These are phyloP conservation scores for Leguminivora glycinivorella DNA, from an alignment of 1,140 invertebrate genomes.

Conservation along the genomic window DNA sequence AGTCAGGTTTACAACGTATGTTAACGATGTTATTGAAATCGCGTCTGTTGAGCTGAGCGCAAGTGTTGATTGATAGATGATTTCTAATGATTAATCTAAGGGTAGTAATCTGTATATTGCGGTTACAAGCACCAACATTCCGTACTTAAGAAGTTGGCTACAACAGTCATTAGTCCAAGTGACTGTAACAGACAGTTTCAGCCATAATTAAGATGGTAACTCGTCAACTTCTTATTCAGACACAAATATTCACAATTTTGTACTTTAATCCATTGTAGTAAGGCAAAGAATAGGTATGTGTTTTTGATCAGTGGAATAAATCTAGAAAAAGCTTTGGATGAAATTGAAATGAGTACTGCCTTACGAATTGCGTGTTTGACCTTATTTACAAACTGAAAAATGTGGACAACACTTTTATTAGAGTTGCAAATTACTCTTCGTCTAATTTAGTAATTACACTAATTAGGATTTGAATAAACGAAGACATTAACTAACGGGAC, in stretches of 20 bases:
- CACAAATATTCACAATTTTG: not conserved
- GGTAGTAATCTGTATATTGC: not conserved
- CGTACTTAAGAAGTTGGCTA: not conserved
- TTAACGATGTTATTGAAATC: too few species aligned
- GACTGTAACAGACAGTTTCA: constrained; percentile 6
- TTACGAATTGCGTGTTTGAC: constrained; percentile 1
- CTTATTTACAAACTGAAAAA: not conserved
- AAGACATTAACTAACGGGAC: too few species aligned
- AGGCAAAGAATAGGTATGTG: not conserved
- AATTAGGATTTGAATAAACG: not conserved
- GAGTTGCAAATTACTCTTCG: not conserved
- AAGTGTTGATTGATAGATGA: too few species aligned
- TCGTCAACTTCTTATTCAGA: not conserved
- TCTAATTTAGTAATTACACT: not conserved
- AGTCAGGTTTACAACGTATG: not conserved
- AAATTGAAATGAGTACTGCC: not conserved
- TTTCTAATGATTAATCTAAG: not conserved
- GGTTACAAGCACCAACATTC: not conserved
- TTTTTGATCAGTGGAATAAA: not conserved
- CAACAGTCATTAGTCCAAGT: constrained; percentile 10
- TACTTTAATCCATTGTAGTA: not conserved
- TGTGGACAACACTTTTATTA: not conserved
- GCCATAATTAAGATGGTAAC: constrained; percentile 1
- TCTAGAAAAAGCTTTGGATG: not conserved
- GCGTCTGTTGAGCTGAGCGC: too few species aligned